Evolutionary conservation across 2,888 invertebrate genomes (phyloP).

Genomic region (Volucella inanis): DNA sequence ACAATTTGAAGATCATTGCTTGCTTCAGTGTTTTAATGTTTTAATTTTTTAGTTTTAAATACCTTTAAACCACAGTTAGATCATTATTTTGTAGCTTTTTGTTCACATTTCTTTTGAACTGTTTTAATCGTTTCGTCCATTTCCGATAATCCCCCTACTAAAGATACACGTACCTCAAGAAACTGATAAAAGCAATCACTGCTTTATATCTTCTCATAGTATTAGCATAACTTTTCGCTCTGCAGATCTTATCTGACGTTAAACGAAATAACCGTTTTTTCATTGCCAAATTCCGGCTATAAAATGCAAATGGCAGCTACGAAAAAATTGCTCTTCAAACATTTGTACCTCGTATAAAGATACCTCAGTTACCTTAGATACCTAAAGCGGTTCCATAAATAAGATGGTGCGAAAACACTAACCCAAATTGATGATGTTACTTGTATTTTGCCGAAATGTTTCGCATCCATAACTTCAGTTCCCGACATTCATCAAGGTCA

Average conservation of each 20-base stretch:
- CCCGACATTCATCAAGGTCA: constrained; percentile 38
- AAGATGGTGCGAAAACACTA: constrained; percentile 20
- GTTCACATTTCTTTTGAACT: background rate
- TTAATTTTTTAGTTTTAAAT: background rate
- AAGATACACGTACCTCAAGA: background rate
- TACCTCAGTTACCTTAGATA: background rate
- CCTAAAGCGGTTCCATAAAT: constrained; percentile 47
- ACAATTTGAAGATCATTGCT: constrained; percentile 28
- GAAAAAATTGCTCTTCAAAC: constrained; percentile 16
- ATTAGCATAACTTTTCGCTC: constrained; percentile 12
- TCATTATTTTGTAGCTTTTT: background rate
- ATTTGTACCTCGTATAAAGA: background rate
- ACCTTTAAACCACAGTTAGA: constrained; percentile 1
- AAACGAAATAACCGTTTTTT: constrained; percentile 40
- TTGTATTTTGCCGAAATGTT: constrained; percentile 25
- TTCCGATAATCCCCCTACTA: background rate
- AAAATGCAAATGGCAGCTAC: constrained; percentile 43
- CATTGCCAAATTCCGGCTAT: constrained; percentile 54
- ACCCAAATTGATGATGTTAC: constrained; percentile 3
- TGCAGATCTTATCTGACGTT: constrained; percentile 24
- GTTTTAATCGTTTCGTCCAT: background rate
- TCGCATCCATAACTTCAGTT: constrained; percentile 20
- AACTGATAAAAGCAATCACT: constrained; percentile 23
- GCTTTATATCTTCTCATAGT: constrained; percentile 13
- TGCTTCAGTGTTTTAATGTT: too few species aligned